phyloP scores from a whole-genome alignment of 1,140 invertebrate species.

The Sycophaga agraensis region DNA sequence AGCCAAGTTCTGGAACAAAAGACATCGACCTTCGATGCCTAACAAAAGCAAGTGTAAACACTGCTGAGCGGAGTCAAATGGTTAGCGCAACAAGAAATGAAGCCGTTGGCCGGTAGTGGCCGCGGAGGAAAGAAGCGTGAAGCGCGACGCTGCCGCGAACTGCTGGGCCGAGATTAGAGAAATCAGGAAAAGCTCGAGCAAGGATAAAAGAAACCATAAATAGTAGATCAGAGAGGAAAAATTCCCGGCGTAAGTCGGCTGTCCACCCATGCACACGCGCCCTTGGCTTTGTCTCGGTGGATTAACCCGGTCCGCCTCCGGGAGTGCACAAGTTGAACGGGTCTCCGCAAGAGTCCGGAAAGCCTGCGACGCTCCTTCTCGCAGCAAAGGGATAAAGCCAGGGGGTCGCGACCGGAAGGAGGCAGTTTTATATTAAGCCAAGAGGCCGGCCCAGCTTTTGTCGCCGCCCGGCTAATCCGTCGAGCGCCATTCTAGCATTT shows the following conservation, averaged over 20 bases:
- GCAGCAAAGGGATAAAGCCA: no score
- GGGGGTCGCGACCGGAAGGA: no score
- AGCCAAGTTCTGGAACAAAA: no score
- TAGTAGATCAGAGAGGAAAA: slow-evolving; percentile 39
- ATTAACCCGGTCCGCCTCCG: background rate
- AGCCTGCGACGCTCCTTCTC: no score
- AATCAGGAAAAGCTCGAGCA: slow-evolving; percentile 18
- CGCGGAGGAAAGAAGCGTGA: background rate
- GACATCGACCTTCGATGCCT: no score
- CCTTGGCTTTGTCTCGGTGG: slow-evolving; percentile 10
- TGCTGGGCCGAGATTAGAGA: slow-evolving; percentile 21
- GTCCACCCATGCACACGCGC: background rate
- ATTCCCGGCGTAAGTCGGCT: slow-evolving; percentile 5
- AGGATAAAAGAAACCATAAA: slow-evolving; percentile 35
- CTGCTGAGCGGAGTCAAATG: background rate
- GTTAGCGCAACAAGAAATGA: background rate
- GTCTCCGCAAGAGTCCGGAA: no score
- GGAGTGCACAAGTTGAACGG: no score
- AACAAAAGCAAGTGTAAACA: no score
- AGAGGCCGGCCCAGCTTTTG: no score
- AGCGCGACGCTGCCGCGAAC: no score
- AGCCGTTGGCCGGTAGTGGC: no score
- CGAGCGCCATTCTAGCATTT: background rate
- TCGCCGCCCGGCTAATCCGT: background rate
- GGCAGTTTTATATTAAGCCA: no score